Percentiles rank a stretch among this genome's conserved stretches.
These are phyloP conservation scores for Metaphire vulgaris DNA, from an alignment of 1,140 invertebrate species.

Conservation along the genomic window DNA sequence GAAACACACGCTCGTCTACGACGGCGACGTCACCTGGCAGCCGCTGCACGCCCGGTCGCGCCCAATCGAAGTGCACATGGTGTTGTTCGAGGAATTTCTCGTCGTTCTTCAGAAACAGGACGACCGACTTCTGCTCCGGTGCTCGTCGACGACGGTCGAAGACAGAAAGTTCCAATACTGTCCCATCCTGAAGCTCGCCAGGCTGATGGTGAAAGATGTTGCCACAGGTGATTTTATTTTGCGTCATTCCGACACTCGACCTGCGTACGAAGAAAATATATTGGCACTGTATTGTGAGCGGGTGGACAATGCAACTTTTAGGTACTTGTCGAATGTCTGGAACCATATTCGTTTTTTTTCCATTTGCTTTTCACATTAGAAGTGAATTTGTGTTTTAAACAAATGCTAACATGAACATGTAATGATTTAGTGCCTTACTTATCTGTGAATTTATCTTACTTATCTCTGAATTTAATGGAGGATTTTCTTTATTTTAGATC, in stretches of 20 bases:
- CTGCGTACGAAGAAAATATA: too few relatives aligned
- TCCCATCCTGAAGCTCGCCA: conserved; percentile 42
- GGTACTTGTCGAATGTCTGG: too few relatives aligned
- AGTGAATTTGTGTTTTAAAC: too few relatives aligned
- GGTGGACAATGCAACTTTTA: too few relatives aligned
- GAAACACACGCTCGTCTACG: conserved; percentile 72
- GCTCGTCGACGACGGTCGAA: conserved; percentile 28
- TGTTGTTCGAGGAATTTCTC: conserved; percentile 79
- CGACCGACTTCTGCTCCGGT: conserved; percentile 23
- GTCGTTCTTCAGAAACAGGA: conserved; percentile 69
- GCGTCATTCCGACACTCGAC: too few relatives aligned
- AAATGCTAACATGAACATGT: too few relatives aligned
- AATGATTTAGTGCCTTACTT: too few relatives aligned
- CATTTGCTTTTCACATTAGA: too few relatives aligned
- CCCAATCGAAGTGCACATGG: conserved; percentile 67
- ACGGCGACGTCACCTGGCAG: conserved; percentile 70
- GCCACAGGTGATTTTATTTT: conserved; percentile 72
- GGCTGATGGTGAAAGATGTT: conserved; percentile 54
- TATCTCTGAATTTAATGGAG: too few relatives aligned
- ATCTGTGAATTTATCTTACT: too few relatives aligned
- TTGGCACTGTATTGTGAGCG: too few relatives aligned
- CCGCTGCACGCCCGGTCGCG: not conserved
- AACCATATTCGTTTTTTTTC: too few relatives aligned
- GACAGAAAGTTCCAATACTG: conserved; percentile 30
- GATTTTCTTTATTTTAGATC: conserved; percentile 58